phyloP scores from a whole-genome alignment of 2,797 vertebrate species.

The Thripadectes ignobilis region DNA sequence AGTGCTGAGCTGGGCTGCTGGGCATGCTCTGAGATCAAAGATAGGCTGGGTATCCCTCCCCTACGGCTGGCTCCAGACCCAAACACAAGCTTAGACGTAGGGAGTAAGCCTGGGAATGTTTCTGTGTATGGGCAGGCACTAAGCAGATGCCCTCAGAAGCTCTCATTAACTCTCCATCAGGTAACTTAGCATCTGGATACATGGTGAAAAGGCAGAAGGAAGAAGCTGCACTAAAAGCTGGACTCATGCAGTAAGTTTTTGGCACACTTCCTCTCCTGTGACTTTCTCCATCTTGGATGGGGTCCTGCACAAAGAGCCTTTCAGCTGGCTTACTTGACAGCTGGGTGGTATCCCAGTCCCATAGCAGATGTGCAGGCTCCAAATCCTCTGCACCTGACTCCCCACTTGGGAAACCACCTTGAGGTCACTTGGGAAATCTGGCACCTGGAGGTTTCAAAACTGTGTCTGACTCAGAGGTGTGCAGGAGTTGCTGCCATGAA shows the following conservation, averaged over 20 bases:
- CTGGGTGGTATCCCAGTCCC: not conserved
- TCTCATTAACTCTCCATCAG: not conserved
- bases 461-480: not conserved
- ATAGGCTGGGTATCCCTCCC: not conserved
- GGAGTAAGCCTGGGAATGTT: not conserved
- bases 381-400: not conserved
- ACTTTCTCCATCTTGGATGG: not conserved
- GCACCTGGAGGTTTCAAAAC: not conserved
- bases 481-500: conserved; percentile 5
- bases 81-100: not conserved
- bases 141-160: not conserved
- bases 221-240: not conserved
- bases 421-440: not conserved
- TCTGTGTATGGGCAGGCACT: not conserved
- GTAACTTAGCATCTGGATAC: not conserved
- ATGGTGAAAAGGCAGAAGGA: not conserved
- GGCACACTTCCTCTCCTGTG: not conserved
- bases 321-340: accelerated
- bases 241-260: not conserved
- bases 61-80: not conserved
- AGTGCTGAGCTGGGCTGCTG: not conserved
- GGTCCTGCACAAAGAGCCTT: not conserved
- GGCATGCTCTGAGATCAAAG: not conserved
- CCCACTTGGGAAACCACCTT: not conserved
- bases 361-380: not conserved